Evolutionary conservation across 2,797 vertebrate genomes (phyloP).

Genomic region (Anableps anableps): DNA sequence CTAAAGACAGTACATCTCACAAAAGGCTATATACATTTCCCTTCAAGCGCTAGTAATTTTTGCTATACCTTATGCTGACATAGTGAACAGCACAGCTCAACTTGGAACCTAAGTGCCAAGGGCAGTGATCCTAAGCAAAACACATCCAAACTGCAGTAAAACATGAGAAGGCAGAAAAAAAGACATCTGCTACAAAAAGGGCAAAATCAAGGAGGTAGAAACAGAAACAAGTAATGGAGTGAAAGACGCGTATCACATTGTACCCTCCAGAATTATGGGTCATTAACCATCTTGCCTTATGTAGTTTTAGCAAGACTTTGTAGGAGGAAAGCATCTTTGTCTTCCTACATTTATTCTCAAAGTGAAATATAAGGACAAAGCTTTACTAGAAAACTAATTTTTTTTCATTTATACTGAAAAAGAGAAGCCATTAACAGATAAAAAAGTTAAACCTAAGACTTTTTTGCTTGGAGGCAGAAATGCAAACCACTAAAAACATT

Average conservation of each 20-base stretch:
- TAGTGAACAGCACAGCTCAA: conserved; percentile 33
- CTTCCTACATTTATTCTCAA: conserved; percentile 9
- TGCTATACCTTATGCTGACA: conserved; percentile 26
- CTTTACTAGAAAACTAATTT: not conserved
- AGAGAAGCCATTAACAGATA: not conserved
- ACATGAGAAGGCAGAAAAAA: conserved; percentile 32
- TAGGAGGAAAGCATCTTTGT: conserved; percentile 26
- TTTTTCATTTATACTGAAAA: conserved; percentile 1
- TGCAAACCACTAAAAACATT: not conserved
- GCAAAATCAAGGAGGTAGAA: conserved; percentile 7
- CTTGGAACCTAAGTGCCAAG: conserved; percentile 31
- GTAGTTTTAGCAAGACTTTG: conserved; percentile 20
- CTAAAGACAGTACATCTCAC: conserved; percentile 6
- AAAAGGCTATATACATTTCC: conserved; percentile 17
- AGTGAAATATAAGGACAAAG: conserved; percentile 12
- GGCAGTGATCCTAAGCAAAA: conserved; percentile 42
- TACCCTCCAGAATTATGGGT: conserved; percentile 36
- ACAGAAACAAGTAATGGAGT: conserved; percentile 6
- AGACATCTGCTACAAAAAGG: conserved; percentile 18
- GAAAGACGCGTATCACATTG: conserved; percentile 19
- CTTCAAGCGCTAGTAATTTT: conserved; percentile 18
- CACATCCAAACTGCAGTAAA: conserved; percentile 29
- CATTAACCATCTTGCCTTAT: conserved; percentile 35
- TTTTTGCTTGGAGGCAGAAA: not conserved
- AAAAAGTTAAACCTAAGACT: not conserved